Conservation (phyloP, 2,797 vertebrate species). For the Enteromius mattozi region DNA sequence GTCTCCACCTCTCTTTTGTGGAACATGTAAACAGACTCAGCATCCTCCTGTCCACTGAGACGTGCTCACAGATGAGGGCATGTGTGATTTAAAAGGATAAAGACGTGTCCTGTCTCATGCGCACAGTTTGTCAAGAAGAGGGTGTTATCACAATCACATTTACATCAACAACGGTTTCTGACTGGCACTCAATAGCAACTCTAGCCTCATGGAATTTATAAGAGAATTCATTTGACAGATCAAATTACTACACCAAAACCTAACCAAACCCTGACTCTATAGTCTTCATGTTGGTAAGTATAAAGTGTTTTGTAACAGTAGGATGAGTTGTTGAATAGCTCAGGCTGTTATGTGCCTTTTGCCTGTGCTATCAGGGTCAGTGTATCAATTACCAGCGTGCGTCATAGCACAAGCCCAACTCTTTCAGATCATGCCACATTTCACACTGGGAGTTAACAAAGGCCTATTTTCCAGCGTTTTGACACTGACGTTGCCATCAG, state of each 20-base stretch:
- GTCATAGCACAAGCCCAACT: slow-evolving; percentile 31
- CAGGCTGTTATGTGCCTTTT: neutral
- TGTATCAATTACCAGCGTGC: slow-evolving; percentile 26
- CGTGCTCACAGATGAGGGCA: slow-evolving; percentile 24
- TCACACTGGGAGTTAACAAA: slow-evolving; percentile 52
- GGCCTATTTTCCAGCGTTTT: slow-evolving; percentile 41
- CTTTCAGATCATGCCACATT: slow-evolving; percentile 43
- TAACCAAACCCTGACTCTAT: neutral
- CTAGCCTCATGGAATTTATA: neutral
- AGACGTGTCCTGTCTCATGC: neutral
- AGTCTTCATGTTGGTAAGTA: neutral
- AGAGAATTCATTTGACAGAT: neutral
- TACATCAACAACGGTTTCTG: neutral
- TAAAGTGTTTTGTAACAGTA: neutral
- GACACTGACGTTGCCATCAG: slow-evolving; percentile 3
- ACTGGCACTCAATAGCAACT: neutral
- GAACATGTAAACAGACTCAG: neutral
- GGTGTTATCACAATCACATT: slow-evolving; percentile 6
- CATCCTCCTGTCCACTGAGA: neutral
- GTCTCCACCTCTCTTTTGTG: neutral
- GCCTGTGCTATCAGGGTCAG: slow-evolving; percentile 2
- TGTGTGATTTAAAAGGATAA: slow-evolving; percentile 25
- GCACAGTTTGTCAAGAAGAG: neutral
- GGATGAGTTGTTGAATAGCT: neutral
- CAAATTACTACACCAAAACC: neutral